Evolutionary conservation across 2,797 vertebrate genomes (phyloP).

Genomic region (Centroberyx gerrardi): DNA sequence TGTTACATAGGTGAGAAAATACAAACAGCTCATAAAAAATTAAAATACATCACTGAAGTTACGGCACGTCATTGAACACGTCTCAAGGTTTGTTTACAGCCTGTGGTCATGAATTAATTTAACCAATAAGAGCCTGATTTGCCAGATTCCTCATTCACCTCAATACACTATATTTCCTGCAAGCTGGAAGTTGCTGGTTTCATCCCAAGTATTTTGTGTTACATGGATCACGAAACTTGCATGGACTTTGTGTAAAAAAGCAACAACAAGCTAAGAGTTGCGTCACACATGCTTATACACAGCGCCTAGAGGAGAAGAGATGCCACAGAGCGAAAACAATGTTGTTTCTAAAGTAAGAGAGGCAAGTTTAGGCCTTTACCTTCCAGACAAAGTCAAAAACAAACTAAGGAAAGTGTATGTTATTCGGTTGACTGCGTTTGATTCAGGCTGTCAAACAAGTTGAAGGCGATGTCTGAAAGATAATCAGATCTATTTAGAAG

Average conservation of each 20-base stretch:
- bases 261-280: conserved; percentile 10
- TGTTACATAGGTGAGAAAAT: conserved; percentile 9
- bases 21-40: not conserved
- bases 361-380: not conserved
- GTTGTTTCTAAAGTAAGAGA: not conserved
- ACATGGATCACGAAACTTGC: not conserved
- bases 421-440: not conserved
- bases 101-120: not conserved
- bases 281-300: conserved; percentile 10
- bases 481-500: no score
- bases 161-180: not conserved
- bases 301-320: conserved; percentile 3
- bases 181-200: not conserved
- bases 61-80: not conserved
- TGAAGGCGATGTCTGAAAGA: not conserved
- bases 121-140: not conserved
- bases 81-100: not conserved
- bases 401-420: not conserved
- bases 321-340: conserved; percentile 1
- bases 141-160: not conserved
- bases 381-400: not conserved
- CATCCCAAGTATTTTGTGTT: conserved; percentile 2
- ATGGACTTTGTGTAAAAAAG: not conserved
- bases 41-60: not conserved
- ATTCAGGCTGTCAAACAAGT: not conserved